Conservation (phyloP, 2,797 vertebrate species). For the Clamator glandarius region DNA sequence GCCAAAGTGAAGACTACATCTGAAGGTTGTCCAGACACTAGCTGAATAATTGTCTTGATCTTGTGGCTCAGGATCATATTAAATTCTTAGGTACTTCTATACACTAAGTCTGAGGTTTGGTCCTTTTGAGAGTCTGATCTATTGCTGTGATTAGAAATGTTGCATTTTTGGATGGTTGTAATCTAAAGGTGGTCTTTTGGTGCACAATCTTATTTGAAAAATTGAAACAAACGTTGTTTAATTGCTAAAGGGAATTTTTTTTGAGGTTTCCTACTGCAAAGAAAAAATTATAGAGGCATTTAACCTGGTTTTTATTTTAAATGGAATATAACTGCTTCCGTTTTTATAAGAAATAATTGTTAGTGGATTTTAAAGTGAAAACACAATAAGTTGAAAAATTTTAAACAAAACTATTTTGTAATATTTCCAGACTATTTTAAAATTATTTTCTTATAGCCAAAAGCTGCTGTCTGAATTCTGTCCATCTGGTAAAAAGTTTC, state of each 20-base stretch:
- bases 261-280: not conserved
- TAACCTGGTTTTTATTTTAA: not conserved
- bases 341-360: not conserved
- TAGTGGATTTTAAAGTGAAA: not conserved
- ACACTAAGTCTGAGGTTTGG: not conserved
- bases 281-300: not conserved
- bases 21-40: not conserved
- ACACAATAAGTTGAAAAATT: not conserved
- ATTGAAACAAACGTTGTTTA: not conserved
- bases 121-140: not conserved
- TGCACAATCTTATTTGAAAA: not conserved
- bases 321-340: not conserved
- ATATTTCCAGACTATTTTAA: not conserved
- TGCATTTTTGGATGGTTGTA: not conserved
- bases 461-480: not conserved
- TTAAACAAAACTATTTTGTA: not conserved
- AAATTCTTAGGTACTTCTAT: not conserved
- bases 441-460: not conserved
- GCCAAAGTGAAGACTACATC: rapidly evolving
- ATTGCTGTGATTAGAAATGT: not conserved
- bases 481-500: not conserved
- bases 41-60: not conserved
- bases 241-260: not conserved
- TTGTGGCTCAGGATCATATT: not conserved
- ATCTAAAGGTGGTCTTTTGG: not conserved